These are phyloP conservation scores for Clupea harengus DNA, from an alignment of 2,113 vertebrate species.

Conservation along the genomic window DNA sequence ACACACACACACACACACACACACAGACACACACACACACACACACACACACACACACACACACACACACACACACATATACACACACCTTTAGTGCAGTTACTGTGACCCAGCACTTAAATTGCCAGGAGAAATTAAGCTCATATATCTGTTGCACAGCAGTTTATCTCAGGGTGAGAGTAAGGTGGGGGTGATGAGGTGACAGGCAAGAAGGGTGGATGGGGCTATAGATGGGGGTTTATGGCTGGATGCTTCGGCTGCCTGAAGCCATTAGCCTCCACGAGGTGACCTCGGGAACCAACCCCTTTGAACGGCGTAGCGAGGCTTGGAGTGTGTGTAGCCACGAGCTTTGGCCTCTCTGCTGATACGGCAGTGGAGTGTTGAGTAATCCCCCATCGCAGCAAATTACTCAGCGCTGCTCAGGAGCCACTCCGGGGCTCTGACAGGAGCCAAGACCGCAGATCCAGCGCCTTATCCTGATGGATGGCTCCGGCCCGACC, in stretches of 20 bases:
- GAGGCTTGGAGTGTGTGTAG: constrained; percentile 34
- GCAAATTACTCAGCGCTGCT: constrained; percentile 57
- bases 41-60: constrained; percentile 9
- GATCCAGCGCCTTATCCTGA: constrained; percentile 48
- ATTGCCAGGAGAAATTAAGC: not conserved
- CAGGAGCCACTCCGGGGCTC: constrained; percentile 34
- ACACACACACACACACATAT: constrained; percentile 4
- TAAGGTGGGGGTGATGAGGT: not conserved
- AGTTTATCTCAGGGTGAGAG: not conserved
- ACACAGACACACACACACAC: not conserved
- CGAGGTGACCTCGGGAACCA: constrained; percentile 35
- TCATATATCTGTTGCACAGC: not conserved
- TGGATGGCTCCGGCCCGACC: constrained; percentile 56
- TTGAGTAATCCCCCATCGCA: constrained; percentile 56
- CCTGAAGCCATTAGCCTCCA: constrained; percentile 39
- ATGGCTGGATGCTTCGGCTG: constrained; percentile 38
- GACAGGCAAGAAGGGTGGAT: not conserved
- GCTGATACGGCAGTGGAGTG: constrained; percentile 42
- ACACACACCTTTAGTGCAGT: not conserved
- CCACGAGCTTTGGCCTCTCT: not conserved
- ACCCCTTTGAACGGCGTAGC: constrained; percentile 54
- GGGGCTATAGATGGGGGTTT: not conserved
- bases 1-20: constrained; percentile 12
- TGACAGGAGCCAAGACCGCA: constrained; percentile 47
- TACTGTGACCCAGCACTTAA: constrained; percentile 23